Evolutionary conservation across 2,888 invertebrate species (phyloP).

Genomic region (Cartodere bifasciata): DNA sequence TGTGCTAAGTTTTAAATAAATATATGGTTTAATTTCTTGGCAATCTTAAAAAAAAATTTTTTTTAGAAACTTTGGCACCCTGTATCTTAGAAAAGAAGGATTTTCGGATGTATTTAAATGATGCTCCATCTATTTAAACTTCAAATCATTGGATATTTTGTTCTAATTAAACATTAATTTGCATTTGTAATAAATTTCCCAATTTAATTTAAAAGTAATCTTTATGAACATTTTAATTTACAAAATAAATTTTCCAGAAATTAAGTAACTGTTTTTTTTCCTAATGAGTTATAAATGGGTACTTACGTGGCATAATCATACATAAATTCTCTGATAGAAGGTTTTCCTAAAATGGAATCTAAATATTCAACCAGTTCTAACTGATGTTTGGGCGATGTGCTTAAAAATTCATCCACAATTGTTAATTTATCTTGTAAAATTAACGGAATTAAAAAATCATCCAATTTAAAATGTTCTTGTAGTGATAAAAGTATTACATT

Average conservation of each 20-base stretch:
- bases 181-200: background rate
- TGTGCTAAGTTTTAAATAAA: no score
- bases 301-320: slow-evolving; percentile 25
- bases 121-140: no score
- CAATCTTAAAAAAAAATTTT: no score
- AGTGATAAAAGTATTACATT: slow-evolving; percentile 53
- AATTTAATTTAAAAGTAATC: background rate
- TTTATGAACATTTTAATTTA: slow-evolving; percentile 1
- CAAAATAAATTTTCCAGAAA: background rate
- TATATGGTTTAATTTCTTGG: no score
- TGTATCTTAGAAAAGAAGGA: no score
- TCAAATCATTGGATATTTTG: no score
- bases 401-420: slow-evolving; percentile 64
- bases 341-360: slow-evolving; percentile 54
- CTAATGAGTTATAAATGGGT: slow-evolving; percentile 7
- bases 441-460: slow-evolving; percentile 63
- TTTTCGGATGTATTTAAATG: no score
- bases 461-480: slow-evolving; percentile 52
- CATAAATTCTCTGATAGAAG: slow-evolving; percentile 43
- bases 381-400: slow-evolving; percentile 51
- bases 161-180: slow-evolving; percentile 11
- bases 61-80: no score
- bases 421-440: slow-evolving; percentile 69
- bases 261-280: background rate
- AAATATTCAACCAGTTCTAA: slow-evolving; percentile 52